Evolutionary conservation across 2,888 invertebrate genomes (phyloP).

Genomic region (Bursaphelenchus okinawaensis): DNA sequence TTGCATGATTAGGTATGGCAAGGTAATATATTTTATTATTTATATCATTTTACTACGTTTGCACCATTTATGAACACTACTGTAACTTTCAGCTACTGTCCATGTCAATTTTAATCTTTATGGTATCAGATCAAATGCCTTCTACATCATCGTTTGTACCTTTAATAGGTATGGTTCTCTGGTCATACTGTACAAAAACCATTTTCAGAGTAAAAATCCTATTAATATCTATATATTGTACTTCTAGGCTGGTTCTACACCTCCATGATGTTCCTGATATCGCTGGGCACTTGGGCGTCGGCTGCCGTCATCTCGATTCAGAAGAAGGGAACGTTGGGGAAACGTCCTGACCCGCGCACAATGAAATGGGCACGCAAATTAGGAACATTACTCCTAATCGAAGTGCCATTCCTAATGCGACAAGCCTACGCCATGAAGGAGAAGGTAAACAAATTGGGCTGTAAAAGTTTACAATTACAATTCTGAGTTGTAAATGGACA

Average conservation of each 20-base stretch:
- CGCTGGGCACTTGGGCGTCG: conserved; percentile 59
- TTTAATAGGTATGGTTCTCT: conserved; percentile 59
- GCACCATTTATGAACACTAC: too few relatives aligned
- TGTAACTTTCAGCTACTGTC: conserved; percentile 22
- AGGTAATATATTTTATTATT: too few relatives aligned
- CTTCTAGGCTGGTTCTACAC: conserved; percentile 22
- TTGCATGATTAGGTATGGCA: too few relatives aligned
- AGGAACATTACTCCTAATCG: conserved; percentile 42
- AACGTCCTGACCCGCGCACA: conserved; percentile 36
- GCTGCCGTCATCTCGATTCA: conserved; percentile 61
- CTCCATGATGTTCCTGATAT: conserved; percentile 57
- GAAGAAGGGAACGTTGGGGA: conserved; percentile 54
- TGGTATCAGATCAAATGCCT: conserved; percentile 59
- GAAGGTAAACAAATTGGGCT: too few relatives aligned
- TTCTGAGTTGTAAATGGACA: too few relatives aligned
- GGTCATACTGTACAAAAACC: too few relatives aligned
- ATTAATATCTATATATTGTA: too few relatives aligned
- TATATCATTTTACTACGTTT: too few relatives aligned
- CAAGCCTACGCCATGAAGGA: conserved; percentile 50
- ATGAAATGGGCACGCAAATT: conserved; percentile 42
- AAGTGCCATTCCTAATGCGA: conserved; percentile 50
- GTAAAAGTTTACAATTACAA: too few relatives aligned
- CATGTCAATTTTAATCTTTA: conserved; percentile 58
- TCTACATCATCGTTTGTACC: conserved; percentile 61
- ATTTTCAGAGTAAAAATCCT: too few relatives aligned